These are phyloP conservation scores for Papilio gigon DNA, from an alignment of 2,888 invertebrate species.

Conservation along the genomic window DNA sequence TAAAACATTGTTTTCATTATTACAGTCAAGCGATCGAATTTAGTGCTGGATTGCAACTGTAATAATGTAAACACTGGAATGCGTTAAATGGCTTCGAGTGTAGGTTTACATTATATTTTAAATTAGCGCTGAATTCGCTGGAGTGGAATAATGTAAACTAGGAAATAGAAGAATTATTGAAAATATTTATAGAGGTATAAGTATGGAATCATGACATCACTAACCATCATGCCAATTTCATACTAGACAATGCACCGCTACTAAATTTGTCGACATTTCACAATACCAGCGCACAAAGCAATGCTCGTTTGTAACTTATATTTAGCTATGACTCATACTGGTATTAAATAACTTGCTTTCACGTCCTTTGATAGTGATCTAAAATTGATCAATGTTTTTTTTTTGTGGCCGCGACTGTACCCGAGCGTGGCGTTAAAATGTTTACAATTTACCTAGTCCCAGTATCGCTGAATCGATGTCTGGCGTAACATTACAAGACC, in stretches of 20 bases:
- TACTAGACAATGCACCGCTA: constrained; percentile 10
- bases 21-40: no score
- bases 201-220: constrained; percentile 3
- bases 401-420: constrained; percentile 7
- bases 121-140: no score
- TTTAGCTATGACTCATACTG: constrained; percentile 32
- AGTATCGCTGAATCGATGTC: constrained; percentile 8
- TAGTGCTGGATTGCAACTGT: no score
- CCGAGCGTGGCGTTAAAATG: constrained; percentile 19
- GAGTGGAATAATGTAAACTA: not conserved
- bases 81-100: no score
- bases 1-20: no score
- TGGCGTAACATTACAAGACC: constrained; percentile 19
- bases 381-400: constrained; percentile 21
- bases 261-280: constrained; percentile 5
- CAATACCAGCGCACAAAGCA: constrained; percentile 14
- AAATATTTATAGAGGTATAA: not conserved
- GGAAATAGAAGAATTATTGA: not conserved
- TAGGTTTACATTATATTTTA: no score
- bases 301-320: constrained; percentile 7
- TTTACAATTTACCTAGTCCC: constrained; percentile 22
- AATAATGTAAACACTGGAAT: no score
- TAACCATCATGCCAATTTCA: not conserved
- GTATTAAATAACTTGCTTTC: constrained; percentile 25
- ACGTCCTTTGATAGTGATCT: constrained; percentile 37